These are phyloP conservation scores for Hesperia comma DNA, from an alignment of 2,888 invertebrate genomes.

Conservation along the genomic window DNA sequence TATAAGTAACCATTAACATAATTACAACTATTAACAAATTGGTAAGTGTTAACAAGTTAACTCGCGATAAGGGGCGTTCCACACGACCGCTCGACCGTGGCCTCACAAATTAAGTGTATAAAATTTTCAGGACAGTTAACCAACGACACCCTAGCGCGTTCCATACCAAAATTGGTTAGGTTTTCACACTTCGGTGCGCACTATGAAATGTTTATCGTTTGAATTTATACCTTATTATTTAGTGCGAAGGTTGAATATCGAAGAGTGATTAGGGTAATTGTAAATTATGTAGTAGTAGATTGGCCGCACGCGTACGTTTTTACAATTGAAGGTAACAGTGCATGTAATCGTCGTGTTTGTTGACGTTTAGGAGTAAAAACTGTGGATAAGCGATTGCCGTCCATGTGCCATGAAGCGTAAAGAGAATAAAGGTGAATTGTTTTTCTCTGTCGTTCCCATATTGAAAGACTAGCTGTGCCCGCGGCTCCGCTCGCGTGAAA, in stretches of 20 bases:
- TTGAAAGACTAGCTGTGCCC: no score
- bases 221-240: slow-evolving; percentile 14
- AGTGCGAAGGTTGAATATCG: background rate
- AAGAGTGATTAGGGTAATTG: background rate
- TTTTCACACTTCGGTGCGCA: slow-evolving; percentile 53
- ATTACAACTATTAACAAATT: slow-evolving; percentile 22
- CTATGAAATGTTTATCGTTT: slow-evolving; percentile 31
- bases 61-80: slow-evolving; percentile 40
- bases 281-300: slow-evolving; percentile 26
- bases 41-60: slow-evolving; percentile 31
- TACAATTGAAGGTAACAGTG: slow-evolving; percentile 29
- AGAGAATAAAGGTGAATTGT: no score
- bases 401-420: background rate
- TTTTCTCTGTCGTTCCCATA: no score
- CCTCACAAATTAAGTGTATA: slow-evolving; percentile 56
- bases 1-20: background rate
- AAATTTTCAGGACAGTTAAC: slow-evolving; percentile 66
- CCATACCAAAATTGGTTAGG: slow-evolving; percentile 57
- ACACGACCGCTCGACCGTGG: slow-evolving; percentile 44
- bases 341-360: slow-evolving; percentile 27
- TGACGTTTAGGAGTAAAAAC: slow-evolving; percentile 13
- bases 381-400: slow-evolving; percentile 5
- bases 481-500: no score
- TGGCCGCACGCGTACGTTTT: slow-evolving; percentile 27
- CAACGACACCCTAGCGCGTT: slow-evolving; percentile 56